Conservation (phyloP, 2,113 vertebrate genomes). For the Hylia prasina region DNA sequence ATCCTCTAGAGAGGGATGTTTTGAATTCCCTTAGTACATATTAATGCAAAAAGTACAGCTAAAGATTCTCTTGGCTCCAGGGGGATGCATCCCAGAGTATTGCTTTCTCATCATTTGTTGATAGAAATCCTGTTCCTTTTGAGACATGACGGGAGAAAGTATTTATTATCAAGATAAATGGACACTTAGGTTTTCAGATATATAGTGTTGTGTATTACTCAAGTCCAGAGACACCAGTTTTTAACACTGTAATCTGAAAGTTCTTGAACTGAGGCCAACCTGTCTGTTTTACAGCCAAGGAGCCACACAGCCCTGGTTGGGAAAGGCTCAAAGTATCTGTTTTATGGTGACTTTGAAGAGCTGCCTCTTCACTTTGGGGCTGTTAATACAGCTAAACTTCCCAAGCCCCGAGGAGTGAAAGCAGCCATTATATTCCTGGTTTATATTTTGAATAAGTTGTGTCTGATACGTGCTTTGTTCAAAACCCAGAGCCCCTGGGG, state of each 20-base stretch:
- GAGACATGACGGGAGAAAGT: slow-evolving; percentile 34
- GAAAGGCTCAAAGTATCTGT: background rate
- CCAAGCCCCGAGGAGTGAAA: background rate
- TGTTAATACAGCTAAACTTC: background rate
- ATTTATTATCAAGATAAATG: slow-evolving; percentile 65
- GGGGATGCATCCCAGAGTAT: slow-evolving; percentile 28
- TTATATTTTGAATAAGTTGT: background rate
- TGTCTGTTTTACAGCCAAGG: background rate
- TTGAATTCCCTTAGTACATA: slow-evolving; percentile 51
- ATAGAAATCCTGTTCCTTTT: slow-evolving; percentile 58
- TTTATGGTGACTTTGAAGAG: background rate
- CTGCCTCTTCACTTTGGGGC: background rate
- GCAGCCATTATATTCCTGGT: background rate
- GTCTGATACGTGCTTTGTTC: background rate
- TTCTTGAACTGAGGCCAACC: slow-evolving; percentile 48
- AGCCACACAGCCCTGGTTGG: background rate
- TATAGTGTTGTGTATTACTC: slow-evolving; percentile 20
- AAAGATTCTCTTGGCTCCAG: background rate
- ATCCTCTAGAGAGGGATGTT: slow-evolving; percentile 37
- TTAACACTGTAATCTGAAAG: slow-evolving; percentile 23
- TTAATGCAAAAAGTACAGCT: slow-evolving; percentile 43
- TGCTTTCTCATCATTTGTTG: slow-evolving; percentile 65
- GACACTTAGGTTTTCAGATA: slow-evolving; percentile 41
- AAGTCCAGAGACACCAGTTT: slow-evolving; percentile 25
- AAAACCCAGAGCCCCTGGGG: background rate